A percentile compares a stretch with the other conserved stretches of the same genome.
Conservation (phyloP, 2,113 vertebrate species). For the Ammodytes marinus region DNA sequence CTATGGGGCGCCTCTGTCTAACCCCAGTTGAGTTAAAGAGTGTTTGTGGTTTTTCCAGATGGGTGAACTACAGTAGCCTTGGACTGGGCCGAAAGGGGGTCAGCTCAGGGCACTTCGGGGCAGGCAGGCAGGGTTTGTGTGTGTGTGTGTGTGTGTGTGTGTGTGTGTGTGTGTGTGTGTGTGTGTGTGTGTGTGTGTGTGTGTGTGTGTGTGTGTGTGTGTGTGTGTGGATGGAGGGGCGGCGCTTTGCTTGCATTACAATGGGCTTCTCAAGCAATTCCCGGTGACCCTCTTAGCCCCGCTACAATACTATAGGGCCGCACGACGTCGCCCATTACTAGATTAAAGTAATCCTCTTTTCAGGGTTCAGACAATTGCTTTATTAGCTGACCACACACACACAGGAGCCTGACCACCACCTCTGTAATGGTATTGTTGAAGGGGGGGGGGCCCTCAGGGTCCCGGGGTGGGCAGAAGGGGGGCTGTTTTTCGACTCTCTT, state of each 20-base stretch:
- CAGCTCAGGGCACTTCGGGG: conserved; percentile 50
- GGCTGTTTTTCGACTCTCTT: conserved; percentile 45
- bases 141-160: background rate
- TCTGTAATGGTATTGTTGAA: conserved; percentile 80
- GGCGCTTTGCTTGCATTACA: conserved; percentile 53
- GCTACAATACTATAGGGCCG: conserved; percentile 38
- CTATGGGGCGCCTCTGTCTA: background rate
- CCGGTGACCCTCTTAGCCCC: conserved; percentile 71
- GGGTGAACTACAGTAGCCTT: conserved; percentile 70
- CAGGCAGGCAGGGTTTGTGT: background rate
- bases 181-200: background rate
- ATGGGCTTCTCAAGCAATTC: conserved; percentile 67
- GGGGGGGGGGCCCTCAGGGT: conserved; percentile 64
- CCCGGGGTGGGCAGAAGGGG: conserved; percentile 24
- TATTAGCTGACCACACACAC: conserved; percentile 86
- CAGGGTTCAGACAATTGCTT: conserved; percentile 79
- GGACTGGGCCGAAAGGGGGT: conserved; percentile 50
- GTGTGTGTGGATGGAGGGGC: background rate
- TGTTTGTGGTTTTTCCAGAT: conserved; percentile 71
- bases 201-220: background rate
- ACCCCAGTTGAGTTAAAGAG: conserved; percentile 41
- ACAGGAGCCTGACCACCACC: conserved; percentile 77
- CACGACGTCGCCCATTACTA: conserved; percentile 78
- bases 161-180: background rate
- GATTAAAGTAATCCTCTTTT: conserved; percentile 88